Conservation (phyloP, 2,113 vertebrate species). For the Pollachius pollachius region DNA sequence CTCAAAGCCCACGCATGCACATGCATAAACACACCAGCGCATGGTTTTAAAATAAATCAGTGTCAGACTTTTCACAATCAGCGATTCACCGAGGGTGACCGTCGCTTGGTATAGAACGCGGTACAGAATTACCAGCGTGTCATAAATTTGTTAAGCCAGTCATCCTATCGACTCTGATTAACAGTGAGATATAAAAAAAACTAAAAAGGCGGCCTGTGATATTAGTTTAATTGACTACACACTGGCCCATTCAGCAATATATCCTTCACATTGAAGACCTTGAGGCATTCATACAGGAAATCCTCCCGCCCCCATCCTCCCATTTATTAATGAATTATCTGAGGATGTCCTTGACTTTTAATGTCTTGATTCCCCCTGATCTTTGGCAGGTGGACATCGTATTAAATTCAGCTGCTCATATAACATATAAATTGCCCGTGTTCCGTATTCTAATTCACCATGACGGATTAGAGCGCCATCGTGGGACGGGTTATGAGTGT, state of each 20-base stretch:
- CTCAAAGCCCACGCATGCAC: slow-evolving; percentile 1
- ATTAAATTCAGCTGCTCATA: slow-evolving; percentile 4
- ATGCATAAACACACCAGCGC: not conserved
- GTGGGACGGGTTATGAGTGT: no score
- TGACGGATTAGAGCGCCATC: not conserved
- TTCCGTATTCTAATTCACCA: slow-evolving; percentile 17
- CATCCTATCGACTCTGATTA: not conserved
- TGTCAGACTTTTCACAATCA: no score
- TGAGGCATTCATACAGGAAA: slow-evolving; percentile 7
- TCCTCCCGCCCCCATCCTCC: not conserved
- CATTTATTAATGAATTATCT: slow-evolving; percentile 21
- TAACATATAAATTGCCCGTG: slow-evolving; percentile 13
- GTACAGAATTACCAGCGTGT: not conserved
- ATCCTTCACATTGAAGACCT: slow-evolving; percentile 16
- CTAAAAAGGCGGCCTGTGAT: not conserved
- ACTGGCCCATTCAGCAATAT: not conserved
- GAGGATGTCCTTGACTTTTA: slow-evolving; percentile 28
- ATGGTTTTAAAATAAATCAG: no score
- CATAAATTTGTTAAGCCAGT: not conserved
- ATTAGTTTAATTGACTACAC: slow-evolving; percentile 24
- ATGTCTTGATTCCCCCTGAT: slow-evolving; percentile 21
- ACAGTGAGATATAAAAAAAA: not conserved
- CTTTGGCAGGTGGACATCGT: not conserved
- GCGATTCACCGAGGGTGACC: not conserved
- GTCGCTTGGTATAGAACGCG: not conserved